Evolutionary conservation across 2,797 vertebrate genomes (phyloP), one percentile per base, ranked within the genome.

Genomic region (Ambastaia sidthimunki): DNA sequence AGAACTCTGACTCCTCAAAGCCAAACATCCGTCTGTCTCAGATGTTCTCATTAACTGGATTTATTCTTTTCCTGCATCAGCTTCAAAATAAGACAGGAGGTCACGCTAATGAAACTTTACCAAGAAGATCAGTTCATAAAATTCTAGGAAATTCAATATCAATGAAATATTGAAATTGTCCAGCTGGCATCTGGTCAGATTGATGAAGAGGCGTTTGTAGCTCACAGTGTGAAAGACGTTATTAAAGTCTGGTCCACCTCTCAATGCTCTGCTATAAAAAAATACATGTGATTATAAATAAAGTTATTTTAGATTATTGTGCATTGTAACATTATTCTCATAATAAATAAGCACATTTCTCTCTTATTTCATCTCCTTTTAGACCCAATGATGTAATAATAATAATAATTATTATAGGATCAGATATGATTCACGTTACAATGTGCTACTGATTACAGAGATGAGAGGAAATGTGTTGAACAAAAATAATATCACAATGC

Each of bases 1-100:
- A 65, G 59, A 79, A 52, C 41, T 74, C 41, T 81, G 75, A 81
- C 54, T 76, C 67, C 75, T 77, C 71, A 74, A 76, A 71, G 77
- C 72, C 50, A 25, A 74, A 25, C 48, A 41, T 37, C 59, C 21
- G 44, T 66, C 21, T 11, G 52, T 70, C 34, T 57, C 4, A 67
- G 34, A 71, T n/a, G 48, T 57, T 75, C 65, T 28, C 62, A 72
- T 76, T 70, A 80, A 44, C 19, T 54, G 28, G 69, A 81, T 73
- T 80, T 75, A 80, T 80, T 44, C 23, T 10, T 15, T 37, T 13
- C 65, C 72, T 47, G 10, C 37, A 67, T 74, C 62, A 59, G 50
- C 28, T 16, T 3, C 41, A 73, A 34, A 67, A 57, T 37, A 77
- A 73, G 50, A 19, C 28, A 54, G 55, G 34, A 59, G 55, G 44